Conservation (phyloP, 92 coral and sea anemone genomes). For the Nematostella vectensis region DNA sequence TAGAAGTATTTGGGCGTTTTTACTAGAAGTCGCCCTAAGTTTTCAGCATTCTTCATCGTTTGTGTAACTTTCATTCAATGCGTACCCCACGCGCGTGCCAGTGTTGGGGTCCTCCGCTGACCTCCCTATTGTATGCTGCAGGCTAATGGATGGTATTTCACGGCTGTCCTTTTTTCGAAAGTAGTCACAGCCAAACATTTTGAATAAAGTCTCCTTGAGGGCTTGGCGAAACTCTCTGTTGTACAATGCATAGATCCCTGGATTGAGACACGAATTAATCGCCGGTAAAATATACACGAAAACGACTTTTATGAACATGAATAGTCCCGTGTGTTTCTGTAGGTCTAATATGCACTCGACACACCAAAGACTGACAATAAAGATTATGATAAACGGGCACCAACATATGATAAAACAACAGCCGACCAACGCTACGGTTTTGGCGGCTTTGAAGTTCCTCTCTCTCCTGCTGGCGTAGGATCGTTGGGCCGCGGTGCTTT, state of each 20-base stretch:
- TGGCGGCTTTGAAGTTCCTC: conserved; percentile 92
- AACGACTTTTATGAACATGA: conserved; percentile 30
- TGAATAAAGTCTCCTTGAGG: conserved; percentile 30
- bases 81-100: not conserved
- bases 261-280: conserved; percentile 82
- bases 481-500: not conserved
- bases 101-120: not conserved
- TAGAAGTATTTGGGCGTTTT: too few species aligned
- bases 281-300: conserved; percentile 72
- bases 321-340: conserved; percentile 12
- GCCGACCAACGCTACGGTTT: conserved; percentile 81
- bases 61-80: not conserved
- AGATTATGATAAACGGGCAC: conserved; percentile 65
- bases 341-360: conserved; percentile 15
- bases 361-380: conserved; percentile 64
- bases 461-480: conserved; percentile 17
- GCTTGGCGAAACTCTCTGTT: conserved; percentile 85
- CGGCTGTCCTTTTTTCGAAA: not conserved
- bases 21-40: too few species aligned
- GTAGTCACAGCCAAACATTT: conserved; percentile 2
- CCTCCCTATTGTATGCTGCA: not conserved
- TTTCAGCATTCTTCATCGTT: not conserved
- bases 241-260: conserved; percentile 78
- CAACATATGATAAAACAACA: conserved; percentile 83
- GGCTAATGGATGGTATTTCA: not conserved